Evolutionary conservation across 30 jellyfish, hydroid and myxozoan species (phyloP), one percentile per base, ranked within the genome.

Genomic region (Mastigias papua): DNA sequence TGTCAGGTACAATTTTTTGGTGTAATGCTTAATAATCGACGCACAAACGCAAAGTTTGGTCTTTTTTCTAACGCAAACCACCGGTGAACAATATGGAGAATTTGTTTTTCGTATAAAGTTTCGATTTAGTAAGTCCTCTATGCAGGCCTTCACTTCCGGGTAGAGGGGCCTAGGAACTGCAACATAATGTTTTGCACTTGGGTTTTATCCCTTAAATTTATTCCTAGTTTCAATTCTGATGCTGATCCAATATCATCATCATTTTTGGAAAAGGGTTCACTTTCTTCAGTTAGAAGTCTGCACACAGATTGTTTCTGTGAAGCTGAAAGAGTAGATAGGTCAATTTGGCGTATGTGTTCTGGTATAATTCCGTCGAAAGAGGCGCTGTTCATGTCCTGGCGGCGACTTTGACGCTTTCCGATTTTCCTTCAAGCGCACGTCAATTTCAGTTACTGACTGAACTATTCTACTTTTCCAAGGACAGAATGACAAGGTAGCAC

Each of bases 41-140:
- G 37, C 91, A 86, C 11, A 74, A 80, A 15, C 96, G 65, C 33
- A 63, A 58, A 23, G 71, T 48, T 63, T 78, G 73, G 15, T 77
- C 76, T 49, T 76, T 75, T 87, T 87, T 48, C 96, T 30, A 27
- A 76, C 86, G 34, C 86, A 67, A 8, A 87, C 91, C 63, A 87
- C 87, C 9, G 96, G 87, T 19, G 70, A 75, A 23, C 89, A 30
- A 32, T 77, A 87, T 11, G 87, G 33, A 27, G 91, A 75, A 28
- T 75, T 48, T 20, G 96, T 75, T 35, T 87, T 64, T 62, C 71
- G 73, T 10, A 75, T 77, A 25, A 65, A 76, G 28, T 72, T 78
- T 66, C 67, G 62, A 51, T 75, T 76, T 23, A 87, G 42, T 65
- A 35, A 42, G 78, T 66, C 86, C 63, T 76, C 90, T n/a, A 51